A percentile compares a stretch with the other conserved stretches of the same genome.
These are phyloP conservation scores for Rattus rattus DNA, from an alignment of 2,113 vertebrate genomes.

Conservation along the genomic window DNA sequence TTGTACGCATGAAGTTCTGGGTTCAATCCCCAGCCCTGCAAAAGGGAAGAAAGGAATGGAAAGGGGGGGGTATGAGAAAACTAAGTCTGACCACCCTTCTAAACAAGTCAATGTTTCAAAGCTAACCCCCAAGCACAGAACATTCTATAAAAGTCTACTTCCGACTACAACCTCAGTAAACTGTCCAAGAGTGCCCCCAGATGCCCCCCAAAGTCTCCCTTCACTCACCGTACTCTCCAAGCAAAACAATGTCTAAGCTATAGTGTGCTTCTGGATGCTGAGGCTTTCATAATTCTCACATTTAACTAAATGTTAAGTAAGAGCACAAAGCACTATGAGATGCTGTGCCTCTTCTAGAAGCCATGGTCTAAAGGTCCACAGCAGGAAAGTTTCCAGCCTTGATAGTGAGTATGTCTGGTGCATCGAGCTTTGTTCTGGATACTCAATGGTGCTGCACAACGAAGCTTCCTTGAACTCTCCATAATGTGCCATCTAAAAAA, in stretches of 20 bases:
- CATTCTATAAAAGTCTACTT: neutral
- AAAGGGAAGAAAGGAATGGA: too few relatives aligned
- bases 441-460: neutral
- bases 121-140: neutral
- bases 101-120: neutral
- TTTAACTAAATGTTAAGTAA: slow-evolving; percentile 10
- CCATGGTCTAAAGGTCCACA: neutral
- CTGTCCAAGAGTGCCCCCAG: neutral
- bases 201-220: neutral
- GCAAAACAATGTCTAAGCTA: neutral
- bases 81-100: neutral
- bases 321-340: neutral
- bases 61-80: neutral
- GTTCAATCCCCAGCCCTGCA: neutral
- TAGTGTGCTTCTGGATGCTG: neutral
- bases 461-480: neutral
- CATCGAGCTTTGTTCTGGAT: neutral
- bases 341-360: neutral
- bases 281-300: neutral
- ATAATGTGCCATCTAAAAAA: neutral
- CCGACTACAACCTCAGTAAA: neutral
- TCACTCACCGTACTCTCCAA: neutral
- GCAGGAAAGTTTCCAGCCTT: neutral
- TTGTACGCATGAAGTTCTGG: neutral
- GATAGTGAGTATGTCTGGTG: neutral